Evolutionary conservation across 2,797 vertebrate genomes (phyloP).

Genomic region (Corythornis leucogaster): DNA sequence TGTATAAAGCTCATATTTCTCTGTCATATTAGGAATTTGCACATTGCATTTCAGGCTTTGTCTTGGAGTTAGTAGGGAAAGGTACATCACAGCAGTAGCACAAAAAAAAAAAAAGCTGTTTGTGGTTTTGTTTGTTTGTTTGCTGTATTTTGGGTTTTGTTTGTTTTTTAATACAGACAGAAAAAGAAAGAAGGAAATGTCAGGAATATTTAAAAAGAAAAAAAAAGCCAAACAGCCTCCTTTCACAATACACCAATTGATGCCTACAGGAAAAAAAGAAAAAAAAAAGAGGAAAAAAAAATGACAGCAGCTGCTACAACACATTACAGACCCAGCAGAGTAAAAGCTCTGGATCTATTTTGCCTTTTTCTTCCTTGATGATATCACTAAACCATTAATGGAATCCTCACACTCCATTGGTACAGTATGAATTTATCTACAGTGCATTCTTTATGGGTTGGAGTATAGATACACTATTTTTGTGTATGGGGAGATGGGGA

Average conservation of each 20-base stretch:
- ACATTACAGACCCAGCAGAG: conserved; percentile 61
- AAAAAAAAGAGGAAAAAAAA: neutral
- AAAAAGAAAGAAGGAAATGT: conserved; percentile 17
- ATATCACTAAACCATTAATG: conserved; percentile 74
- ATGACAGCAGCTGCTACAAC: conserved; percentile 51
- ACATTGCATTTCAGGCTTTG: conserved; percentile 59
- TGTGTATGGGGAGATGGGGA: neutral
- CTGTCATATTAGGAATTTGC: conserved; percentile 67
- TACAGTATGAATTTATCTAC: conserved; percentile 66
- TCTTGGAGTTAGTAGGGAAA: conserved; percentile 8
- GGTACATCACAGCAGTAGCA: conserved; percentile 29
- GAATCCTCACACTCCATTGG: conserved; percentile 67
- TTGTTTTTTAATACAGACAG: neutral
- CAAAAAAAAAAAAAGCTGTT: conserved; percentile 17
- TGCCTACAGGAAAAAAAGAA: neutral
- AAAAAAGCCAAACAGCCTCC: neutral
- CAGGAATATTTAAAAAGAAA: neutral
- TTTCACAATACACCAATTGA: conserved; percentile 11
- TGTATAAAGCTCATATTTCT: conserved; percentile 59
- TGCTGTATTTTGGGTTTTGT: too few species aligned
- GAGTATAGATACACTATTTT: conserved; percentile 21
- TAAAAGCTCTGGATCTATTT: conserved; percentile 60
- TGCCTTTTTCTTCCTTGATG: conserved; percentile 71
- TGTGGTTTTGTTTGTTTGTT: neutral
- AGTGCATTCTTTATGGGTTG: conserved; percentile 26